Percentiles rank a stretch among this genome's conserved stretches.
phyloP scores from a whole-genome alignment of 2,888 invertebrate genomes.

The Sabellastarte sp. region DNA sequence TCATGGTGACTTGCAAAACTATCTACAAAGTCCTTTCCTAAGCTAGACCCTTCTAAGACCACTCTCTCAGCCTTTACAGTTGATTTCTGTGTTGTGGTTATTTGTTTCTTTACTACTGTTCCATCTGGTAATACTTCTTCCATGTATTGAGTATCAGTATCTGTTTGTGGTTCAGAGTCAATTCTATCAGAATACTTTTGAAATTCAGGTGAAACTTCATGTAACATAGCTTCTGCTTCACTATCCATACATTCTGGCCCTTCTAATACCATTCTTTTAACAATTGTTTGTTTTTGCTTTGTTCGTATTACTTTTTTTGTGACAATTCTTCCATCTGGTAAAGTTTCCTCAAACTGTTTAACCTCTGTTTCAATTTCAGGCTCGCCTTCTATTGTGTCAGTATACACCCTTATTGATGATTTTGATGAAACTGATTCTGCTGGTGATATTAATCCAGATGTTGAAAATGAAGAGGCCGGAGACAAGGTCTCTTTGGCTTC shows the following conservation, averaged over 20 bases:
- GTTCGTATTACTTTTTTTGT: conserved; percentile 38
- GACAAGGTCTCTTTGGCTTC: conserved; percentile 20
- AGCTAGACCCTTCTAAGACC: not conserved
- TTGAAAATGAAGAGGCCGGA: conserved; percentile 14
- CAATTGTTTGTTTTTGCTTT: conserved; percentile 38
- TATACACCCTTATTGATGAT: conserved; percentile 20
- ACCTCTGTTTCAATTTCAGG: conserved; percentile 28
- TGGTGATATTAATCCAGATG: conserved; percentile 6
- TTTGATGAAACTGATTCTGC: conserved; percentile 12
- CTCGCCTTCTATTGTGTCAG: conserved; percentile 30
- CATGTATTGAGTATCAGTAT: not conserved
- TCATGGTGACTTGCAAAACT: not conserved
- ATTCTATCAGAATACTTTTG: not conserved
- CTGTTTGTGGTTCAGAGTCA: not conserved
- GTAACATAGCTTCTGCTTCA: conserved; percentile 19
- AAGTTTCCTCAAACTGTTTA: conserved; percentile 30
- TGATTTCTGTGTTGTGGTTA: not conserved
- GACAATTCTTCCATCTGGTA: conserved; percentile 32
- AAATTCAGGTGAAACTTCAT: not conserved
- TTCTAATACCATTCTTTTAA: conserved; percentile 35
- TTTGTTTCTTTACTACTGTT: not conserved
- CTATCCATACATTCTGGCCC: conserved; percentile 32
- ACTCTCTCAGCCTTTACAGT: not conserved
- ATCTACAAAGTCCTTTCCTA: no score
- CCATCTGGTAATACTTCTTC: not conserved